Evolutionary conservation across 1,140 invertebrate species (phyloP).

Genomic region (Drosophila fuyamai): DNA sequence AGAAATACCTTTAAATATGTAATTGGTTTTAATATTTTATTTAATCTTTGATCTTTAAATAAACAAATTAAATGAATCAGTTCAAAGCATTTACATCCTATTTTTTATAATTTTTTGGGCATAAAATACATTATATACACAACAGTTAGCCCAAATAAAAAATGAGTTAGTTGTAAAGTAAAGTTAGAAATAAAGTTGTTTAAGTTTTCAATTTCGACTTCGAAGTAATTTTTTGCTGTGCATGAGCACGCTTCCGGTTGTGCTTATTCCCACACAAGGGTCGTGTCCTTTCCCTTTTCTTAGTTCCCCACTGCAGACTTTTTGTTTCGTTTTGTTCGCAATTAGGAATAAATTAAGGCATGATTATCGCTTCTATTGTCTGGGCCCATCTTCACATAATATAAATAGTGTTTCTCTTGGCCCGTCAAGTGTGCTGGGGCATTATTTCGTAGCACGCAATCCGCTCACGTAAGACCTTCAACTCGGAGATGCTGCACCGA

Average conservation of each 20-base stretch:
- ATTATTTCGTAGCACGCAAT: slow-evolving; percentile 47
- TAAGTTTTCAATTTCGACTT: too few relatives aligned
- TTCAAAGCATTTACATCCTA: too few relatives aligned
- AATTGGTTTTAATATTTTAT: background rate
- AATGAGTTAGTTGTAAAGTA: too few relatives aligned
- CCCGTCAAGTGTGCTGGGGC: slow-evolving; percentile 37
- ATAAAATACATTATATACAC: too few relatives aligned
- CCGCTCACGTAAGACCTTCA: slow-evolving; percentile 78
- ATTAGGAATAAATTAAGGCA: slow-evolving; percentile 74
- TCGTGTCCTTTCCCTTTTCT: slow-evolving; percentile 34
- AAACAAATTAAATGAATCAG: too few relatives aligned
- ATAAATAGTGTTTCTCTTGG: slow-evolving; percentile 32
- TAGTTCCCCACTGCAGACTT: slow-evolving; percentile 1
- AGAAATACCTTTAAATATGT: background rate
- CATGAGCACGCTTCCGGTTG: slow-evolving; percentile 12
- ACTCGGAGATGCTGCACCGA: slow-evolving; percentile 41
- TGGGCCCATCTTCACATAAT: slow-evolving; percentile 30
- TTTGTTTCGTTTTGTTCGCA: slow-evolving; percentile 57
- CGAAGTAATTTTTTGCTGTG: slow-evolving; percentile 3
- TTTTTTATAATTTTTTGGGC: too few relatives aligned
- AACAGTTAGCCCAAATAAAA: too few relatives aligned
- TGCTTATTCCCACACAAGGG: slow-evolving; percentile 19
- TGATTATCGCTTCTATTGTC: slow-evolving; percentile 70
- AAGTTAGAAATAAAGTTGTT: too few relatives aligned
- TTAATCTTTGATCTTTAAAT: background rate